Base-by-base conservation (phyloP, 2,888 invertebrate species). In the Gari tellinella region DNA sequence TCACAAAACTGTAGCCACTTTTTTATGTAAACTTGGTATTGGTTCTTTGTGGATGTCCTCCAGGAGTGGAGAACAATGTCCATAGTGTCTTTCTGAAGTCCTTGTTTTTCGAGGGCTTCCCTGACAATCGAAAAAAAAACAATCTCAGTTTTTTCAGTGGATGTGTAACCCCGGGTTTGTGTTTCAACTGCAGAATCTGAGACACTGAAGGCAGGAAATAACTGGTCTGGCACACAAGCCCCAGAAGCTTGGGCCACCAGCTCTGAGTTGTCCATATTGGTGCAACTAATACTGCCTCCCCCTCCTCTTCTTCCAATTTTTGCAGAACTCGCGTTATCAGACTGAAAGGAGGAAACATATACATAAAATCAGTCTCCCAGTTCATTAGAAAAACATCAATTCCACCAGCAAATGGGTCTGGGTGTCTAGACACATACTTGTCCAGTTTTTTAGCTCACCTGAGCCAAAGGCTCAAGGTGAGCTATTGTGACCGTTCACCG, bases 291-390 rank as follows among this genome's bases (percentile, higher is more conserved):
- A 60, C 37, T 8, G 43, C 66, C 40, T 66, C 60, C 14, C 53
- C 52, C 40, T 43, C 17, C n/a, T 67, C 67, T 19, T n/a, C 14
- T 19, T 46, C 19, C 23, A 67, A 3, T 38, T 67, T 60, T 25
- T 67, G 67, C 14, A 67, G 37, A 12, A 67, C 25, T 23, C 48
- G 52, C n/a, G 45, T 14, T 1, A 60, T 31, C 4, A 60, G 26
- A 23, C 67, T 67, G 58, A 58, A 58, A 58, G 58, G 66, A 43
- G 66, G 66, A 37, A 67, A 67, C 31, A 60, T 60, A 41, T 67
- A 67, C 4, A 43, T 53, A 8, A 53, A 10, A 3, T 52, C n/a
- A 46, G 23, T 21, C 12, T 12, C n/a, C 67, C 67, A 67, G 10
- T 23, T n/a, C 45, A 55, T 38, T 49, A n/a, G n/a, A n/a, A n/a